phyloP scores from a whole-genome alignment of 2,888 invertebrate genomes.

The Cataglyphis rosenhaueri region DNA sequence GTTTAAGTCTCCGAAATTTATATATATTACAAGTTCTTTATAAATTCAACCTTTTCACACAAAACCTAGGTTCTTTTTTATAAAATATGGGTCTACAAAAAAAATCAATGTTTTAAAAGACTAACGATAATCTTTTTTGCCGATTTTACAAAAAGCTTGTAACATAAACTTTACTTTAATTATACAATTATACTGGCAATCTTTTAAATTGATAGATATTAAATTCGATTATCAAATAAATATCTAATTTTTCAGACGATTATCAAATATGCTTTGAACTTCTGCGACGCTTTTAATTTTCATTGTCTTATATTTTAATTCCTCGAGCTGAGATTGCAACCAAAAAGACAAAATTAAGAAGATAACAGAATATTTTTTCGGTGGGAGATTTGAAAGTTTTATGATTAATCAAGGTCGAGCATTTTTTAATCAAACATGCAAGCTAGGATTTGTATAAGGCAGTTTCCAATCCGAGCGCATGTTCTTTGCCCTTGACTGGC shows the following conservation, averaged over 20 bases:
- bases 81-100: background rate
- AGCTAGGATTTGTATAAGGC: slow-evolving; percentile 80
- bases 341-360: slow-evolving; percentile 1
- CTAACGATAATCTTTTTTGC: too few species aligned
- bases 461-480: slow-evolving; percentile 81
- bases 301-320: background rate
- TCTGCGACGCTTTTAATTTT: background rate
- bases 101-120: background rate
- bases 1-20: background rate
- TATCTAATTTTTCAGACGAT: background rate
- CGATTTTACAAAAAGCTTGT: background rate
- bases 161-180: slow-evolving; percentile 4
- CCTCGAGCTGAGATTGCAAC: background rate
- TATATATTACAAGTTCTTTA: background rate
- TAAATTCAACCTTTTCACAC: background rate
- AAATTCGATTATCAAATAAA: background rate
- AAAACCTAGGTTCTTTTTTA: background rate
- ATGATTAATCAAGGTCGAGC: background rate
- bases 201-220: background rate
- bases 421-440: slow-evolving; percentile 81
- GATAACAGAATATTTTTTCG: slow-evolving; percentile 19
- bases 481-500: slow-evolving; percentile 79
- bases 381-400: slow-evolving; percentile 57
- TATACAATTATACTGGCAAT: slow-evolving; percentile 16
- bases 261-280: background rate